Percentiles rank a stretch among this genome's conserved stretches.
Conservation (phyloP, 1,140 invertebrate genomes). For the Teleopsis dalmanni region DNA sequence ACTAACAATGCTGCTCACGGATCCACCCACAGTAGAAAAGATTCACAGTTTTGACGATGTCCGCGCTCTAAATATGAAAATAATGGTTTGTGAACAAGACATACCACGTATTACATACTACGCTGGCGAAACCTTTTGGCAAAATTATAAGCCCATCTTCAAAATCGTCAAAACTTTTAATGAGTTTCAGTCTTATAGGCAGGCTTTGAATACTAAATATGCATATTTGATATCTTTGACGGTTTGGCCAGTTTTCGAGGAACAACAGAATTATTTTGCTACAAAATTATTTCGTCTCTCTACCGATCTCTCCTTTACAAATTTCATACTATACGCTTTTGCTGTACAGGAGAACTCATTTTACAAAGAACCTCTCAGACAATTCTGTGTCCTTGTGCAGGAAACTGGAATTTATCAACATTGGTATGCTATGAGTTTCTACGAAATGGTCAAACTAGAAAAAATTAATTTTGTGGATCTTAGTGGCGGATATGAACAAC, state of each 20-base stretch:
- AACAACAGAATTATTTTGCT: slow-evolving; percentile 2
- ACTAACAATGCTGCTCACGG: slow-evolving; percentile 18
- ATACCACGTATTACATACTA: not conserved
- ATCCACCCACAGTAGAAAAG: slow-evolving; percentile 14
- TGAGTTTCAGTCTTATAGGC: not conserved
- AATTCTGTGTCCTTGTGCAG: not conserved
- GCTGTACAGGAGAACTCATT: slow-evolving; percentile 1
- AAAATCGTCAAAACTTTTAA: not conserved
- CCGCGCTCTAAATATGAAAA: not conserved
- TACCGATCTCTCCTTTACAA: not conserved
- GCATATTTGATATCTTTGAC: not conserved
- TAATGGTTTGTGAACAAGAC: not conserved
- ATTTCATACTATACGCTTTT: not conserved
- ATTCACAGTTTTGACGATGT: slow-evolving; percentile 17
- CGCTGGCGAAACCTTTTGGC: slow-evolving; percentile 1
- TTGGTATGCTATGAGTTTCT: slow-evolving; percentile 1
- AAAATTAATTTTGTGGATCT: not conserved
- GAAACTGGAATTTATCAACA: not conserved
- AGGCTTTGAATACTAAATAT: not conserved
- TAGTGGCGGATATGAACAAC: not conserved
- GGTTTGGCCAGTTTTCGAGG: not conserved
- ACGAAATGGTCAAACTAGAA: not conserved
- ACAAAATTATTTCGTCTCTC: not conserved
- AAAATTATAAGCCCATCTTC: not conserved
- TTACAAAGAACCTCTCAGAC: slow-evolving; percentile 1